These are phyloP conservation scores for Platycnemis pennipes DNA, from an alignment of 2,888 invertebrate genomes.

Conservation along the genomic window DNA sequence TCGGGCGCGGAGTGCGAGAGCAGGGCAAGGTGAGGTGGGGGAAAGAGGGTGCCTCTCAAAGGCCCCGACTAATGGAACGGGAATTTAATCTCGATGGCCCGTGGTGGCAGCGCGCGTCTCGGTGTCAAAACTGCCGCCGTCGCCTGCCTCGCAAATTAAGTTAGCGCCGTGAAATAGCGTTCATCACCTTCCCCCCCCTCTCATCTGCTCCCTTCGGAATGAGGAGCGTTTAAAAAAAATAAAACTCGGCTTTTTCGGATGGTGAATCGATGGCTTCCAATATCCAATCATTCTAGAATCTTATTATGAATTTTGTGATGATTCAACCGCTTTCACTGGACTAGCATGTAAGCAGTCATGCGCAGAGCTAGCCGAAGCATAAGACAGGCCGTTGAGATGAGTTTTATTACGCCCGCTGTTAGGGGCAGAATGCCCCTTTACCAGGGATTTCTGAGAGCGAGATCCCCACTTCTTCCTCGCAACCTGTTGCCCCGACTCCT, in stretches of 20 bases:
- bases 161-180: slow-evolving; percentile 6
- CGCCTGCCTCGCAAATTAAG: slow-evolving; percentile 39
- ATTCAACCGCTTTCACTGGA: not conserved
- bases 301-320: not conserved
- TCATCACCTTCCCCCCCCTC: not conserved
- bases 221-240: not conserved
- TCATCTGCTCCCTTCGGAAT: not conserved
- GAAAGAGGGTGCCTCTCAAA: slow-evolving; percentile 27
- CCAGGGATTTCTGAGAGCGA: not conserved
- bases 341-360: not conserved
- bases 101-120: slow-evolving; percentile 28
- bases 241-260: not conserved
- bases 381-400: not conserved
- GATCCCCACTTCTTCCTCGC: not conserved
- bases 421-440: no score
- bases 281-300: not conserved
- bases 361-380: not conserved
- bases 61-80: slow-evolving; percentile 53
- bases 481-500: not conserved
- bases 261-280: not conserved
- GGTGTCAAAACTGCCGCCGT: not conserved
- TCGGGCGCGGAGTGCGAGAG: not conserved
- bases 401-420: not conserved
- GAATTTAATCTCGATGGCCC: slow-evolving; percentile 61
- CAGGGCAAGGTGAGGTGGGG: not conserved